Evolutionary conservation across 1,140 invertebrate genomes (phyloP).

Genomic region (Lasioglossum albipes): DNA sequence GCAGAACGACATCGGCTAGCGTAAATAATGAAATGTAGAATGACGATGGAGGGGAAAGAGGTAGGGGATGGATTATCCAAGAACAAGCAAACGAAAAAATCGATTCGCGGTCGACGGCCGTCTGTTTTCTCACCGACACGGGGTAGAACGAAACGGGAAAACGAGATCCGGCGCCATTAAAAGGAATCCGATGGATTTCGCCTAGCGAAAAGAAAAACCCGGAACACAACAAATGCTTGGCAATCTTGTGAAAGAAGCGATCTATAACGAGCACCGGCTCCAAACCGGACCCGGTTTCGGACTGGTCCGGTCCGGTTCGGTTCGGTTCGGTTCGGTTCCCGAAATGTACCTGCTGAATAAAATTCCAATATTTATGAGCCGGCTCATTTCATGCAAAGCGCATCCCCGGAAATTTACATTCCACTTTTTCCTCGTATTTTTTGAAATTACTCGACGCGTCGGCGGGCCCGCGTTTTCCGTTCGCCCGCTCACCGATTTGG

Average conservation of each 20-base stretch:
- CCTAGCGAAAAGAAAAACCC: conserved; percentile 3
- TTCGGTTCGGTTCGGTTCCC: conserved; percentile 39
- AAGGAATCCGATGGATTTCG: conserved; percentile 15
- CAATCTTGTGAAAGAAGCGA: conserved; percentile 33
- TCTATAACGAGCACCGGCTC: conserved; percentile 34
- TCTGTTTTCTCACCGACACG: not conserved
- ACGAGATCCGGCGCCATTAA: not conserved
- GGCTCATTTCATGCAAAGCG: conserved; percentile 51
- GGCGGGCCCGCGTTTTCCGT: not conserved
- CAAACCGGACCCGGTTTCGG: not conserved
- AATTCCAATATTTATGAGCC: conserved; percentile 53
- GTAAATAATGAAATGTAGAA: not conserved
- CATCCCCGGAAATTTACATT: conserved; percentile 50
- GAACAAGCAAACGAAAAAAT: conserved; percentile 1
- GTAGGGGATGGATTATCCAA: not conserved
- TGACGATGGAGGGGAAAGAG: too few species aligned
- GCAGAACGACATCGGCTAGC: not conserved
- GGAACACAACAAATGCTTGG: conserved; percentile 41
- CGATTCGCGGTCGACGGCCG: not conserved
- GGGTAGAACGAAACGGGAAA: not conserved
- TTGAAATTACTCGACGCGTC: conserved; percentile 46
- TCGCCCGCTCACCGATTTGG: conserved; percentile 26
- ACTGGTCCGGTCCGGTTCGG: conserved; percentile 33
- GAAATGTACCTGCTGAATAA: conserved; percentile 48
- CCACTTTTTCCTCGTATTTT: conserved; percentile 49